Conservation (phyloP, 2,113 vertebrate genomes). For the Urocolius indicus region DNA sequence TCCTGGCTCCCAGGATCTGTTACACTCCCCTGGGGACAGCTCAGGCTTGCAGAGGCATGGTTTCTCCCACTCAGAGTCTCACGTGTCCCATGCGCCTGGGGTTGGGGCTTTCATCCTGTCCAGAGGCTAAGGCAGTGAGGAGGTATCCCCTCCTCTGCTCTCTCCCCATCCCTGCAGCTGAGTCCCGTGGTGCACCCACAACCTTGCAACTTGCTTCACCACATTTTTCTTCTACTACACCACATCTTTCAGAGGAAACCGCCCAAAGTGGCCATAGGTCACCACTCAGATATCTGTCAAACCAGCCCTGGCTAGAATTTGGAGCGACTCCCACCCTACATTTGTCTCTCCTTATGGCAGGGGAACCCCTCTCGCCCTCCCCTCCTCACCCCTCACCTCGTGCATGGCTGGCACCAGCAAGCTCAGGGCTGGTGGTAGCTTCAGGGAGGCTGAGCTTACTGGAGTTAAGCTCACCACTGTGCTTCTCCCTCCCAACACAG, state of each 20-base stretch:
- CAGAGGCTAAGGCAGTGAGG: neutral
- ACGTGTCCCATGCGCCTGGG: fast-evolving
- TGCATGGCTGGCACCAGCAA: neutral
- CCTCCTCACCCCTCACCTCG: neutral
- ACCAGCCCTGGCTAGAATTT: neutral
- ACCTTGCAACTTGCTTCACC: neutral
- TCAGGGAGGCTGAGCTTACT: neutral
- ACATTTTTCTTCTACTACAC: neutral
- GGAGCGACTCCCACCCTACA: fast-evolving
- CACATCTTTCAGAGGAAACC: neutral
- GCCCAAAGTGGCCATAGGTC: neutral
- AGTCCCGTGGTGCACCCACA: neutral
- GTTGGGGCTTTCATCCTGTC: neutral
- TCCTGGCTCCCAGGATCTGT: neutral
- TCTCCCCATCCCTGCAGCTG: neutral
- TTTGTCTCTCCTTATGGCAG: neutral
- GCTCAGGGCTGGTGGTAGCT: neutral
- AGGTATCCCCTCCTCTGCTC: neutral
- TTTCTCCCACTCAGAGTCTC: neutral
- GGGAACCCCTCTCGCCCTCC: neutral
- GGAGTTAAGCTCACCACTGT: neutral
- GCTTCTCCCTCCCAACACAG: slow-evolving; percentile 31
- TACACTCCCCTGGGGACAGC: neutral
- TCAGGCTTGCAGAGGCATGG: neutral
- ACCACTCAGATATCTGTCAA: fast-evolving